Evolutionary conservation across 2,797 vertebrate species (phyloP), one percentile per base, ranked within the genome.

Genomic region (Eutrigla gurnardus): DNA sequence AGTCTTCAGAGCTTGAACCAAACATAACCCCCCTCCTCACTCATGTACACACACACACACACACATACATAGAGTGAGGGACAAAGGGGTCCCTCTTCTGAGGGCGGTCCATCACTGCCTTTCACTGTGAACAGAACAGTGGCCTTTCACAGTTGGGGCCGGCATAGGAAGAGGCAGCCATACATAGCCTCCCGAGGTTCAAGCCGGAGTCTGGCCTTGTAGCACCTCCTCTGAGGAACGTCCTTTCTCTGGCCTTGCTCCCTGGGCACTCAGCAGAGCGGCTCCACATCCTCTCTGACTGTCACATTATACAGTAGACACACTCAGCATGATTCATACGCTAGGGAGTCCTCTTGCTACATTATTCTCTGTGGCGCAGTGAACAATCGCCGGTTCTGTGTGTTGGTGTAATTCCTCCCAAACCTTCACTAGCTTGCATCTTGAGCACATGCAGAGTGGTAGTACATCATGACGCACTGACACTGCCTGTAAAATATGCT

Each of bases 61-160:
- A 85, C 40, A 73, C 61, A 73, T 68, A 73, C 70, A 85, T 69
- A 75, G 10, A 71, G 65, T 50, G 52, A 74, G 69, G 84, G 89
- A 94, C 94, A 95, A 95, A 93, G 89, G 91, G 77, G 86, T 92
- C 90, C 91, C 92, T 94, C 90, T 91, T 92, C 89, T 85, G 73
- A 84, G 85, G 80, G 82, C 67, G 84, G 91, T 87, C 91, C 88
- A 91, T 93, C 91, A 86, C 93, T 90, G 88, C 88, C 91, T 94
- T 91, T 91, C 87, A 93, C 87, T 72, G 80, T 88, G 91, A 94
- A 89, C 90, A 93, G 90, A 95, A 94, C 93, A 94, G 90, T 91
- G 88, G 89, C 83, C 92, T 92, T 93, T 94, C 90, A 94, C 90
- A 93, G 88, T 82, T 77, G 86, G 84, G 83, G 89, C 86, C 82